A percentile compares a stretch with the other conserved stretches of the same genome.
phyloP scores from a whole-genome alignment of 2,888 invertebrate genomes.

The Didymodactylos carnosus region DNA sequence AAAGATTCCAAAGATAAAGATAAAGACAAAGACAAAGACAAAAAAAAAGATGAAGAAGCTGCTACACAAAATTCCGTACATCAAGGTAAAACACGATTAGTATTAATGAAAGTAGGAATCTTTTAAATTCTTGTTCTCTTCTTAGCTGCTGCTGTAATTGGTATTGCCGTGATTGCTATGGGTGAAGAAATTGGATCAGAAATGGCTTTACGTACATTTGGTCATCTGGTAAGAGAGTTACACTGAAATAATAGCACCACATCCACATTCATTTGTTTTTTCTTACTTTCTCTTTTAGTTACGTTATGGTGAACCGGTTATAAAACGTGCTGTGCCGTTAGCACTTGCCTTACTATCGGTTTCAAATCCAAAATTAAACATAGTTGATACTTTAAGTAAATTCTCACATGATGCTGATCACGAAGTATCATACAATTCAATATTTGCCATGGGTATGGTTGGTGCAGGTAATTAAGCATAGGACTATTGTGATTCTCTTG shows the following conservation, averaged over 20 bases:
- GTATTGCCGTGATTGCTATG: constrained; percentile 90
- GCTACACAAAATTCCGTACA: background rate
- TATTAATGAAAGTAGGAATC: no score
- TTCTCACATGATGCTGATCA: constrained; percentile 94
- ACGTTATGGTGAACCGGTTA: constrained; percentile 87
- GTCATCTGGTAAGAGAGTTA: constrained; percentile 53
- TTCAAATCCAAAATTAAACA: constrained; percentile 80
- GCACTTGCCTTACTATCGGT: constrained; percentile 84
- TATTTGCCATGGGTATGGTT: constrained; percentile 91
- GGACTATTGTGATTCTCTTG: no score
- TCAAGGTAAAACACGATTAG: no score
- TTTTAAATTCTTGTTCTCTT: no score
- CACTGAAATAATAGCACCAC: no score
- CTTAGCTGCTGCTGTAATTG: constrained; percentile 58
- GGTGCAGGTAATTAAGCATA: constrained; percentile 63
- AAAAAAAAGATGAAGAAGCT: constrained; percentile 19
- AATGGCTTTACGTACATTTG: constrained; percentile 88
- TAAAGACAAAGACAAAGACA: constrained; percentile 22
- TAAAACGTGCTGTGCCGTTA: constrained; percentile 81
- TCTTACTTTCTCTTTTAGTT: constrained; percentile 34
- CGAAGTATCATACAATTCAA: constrained; percentile 92
- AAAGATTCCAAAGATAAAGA: constrained; percentile 29
- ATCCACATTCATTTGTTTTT: background rate
- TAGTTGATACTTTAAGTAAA: constrained; percentile 89
- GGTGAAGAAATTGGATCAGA: constrained; percentile 96